Percentiles rank a stretch among this genome's conserved stretches.
Conservation (phyloP, 2,888 invertebrate genomes). For the Synergus laeviventris region DNA sequence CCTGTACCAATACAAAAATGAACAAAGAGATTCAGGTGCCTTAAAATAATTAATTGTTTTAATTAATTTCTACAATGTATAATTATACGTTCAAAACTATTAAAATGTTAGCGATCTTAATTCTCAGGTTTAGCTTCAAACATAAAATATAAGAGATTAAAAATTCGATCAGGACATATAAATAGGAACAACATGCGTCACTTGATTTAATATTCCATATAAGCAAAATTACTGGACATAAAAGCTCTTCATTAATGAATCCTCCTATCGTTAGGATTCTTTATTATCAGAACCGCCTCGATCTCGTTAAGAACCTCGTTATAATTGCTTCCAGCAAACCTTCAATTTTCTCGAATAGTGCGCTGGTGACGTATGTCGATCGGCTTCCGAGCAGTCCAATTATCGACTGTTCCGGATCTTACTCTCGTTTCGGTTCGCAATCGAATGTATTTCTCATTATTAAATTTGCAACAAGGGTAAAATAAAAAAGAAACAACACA, state of each 20-base stretch:
- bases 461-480: background rate
- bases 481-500: background rate
- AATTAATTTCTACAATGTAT: no score
- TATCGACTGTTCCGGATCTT: slow-evolving; percentile 3
- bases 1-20: no score
- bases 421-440: background rate
- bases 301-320: background rate
- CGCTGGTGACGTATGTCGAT: background rate
- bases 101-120: background rate
- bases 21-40: no score
- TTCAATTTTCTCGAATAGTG: slow-evolving; percentile 4
- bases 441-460: background rate
- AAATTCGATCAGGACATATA: no score
- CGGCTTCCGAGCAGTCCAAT: background rate
- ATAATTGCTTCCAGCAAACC: background rate
- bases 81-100: no score
- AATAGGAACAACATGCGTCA: no score
- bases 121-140: background rate
- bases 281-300: background rate
- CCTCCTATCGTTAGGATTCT: background rate
- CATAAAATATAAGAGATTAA: no score
- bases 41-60: no score
- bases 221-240: background rate
- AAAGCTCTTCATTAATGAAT: background rate
- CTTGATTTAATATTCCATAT: no score